These are phyloP conservation scores for Drosophila lacertosa DNA, from an alignment of 1,140 invertebrate genomes.

Conservation along the genomic window DNA sequence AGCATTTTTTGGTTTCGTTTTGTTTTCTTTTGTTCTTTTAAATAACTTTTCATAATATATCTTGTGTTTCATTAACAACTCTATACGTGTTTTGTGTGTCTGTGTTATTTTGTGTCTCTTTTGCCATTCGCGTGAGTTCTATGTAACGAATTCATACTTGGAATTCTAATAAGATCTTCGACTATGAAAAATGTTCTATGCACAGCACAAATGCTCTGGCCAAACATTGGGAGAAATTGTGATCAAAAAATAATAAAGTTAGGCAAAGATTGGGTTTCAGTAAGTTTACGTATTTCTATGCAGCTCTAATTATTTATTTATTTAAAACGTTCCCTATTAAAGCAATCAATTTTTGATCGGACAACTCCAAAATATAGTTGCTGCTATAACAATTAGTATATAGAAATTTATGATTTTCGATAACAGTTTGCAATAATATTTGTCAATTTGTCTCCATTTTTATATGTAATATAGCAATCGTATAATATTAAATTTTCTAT, in stretches of 20 bases:
- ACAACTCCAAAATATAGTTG: neutral
- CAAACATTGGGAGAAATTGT: neutral
- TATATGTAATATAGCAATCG: neutral
- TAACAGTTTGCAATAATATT: too few relatives aligned
- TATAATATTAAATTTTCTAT: neutral
- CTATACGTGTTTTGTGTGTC: slow-evolving; percentile 50
- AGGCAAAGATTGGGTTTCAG: neutral
- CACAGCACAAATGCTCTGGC: slow-evolving; percentile 37
- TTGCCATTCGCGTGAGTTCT: slow-evolving; percentile 41
- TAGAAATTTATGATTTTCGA: too few relatives aligned
- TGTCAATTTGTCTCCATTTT: neutral
- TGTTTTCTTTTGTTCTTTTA: slow-evolving; percentile 49
- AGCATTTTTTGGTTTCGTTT: slow-evolving; percentile 50
- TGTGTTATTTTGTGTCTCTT: slow-evolving; percentile 23
- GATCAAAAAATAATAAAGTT: neutral
- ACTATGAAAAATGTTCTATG: slow-evolving; percentile 32
- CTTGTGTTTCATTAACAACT: slow-evolving; percentile 69
- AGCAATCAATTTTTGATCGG: neutral
- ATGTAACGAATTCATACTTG: slow-evolving; percentile 51
- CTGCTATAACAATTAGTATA: neutral
- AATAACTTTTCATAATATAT: slow-evolving; percentile 77
- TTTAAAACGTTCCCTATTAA: neutral
- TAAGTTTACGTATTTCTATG: neutral
- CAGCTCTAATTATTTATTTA: too few relatives aligned
- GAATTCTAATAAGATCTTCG: slow-evolving; percentile 57